Evolutionary conservation across 2,888 invertebrate genomes (phyloP).

Genomic region (Apamea anceps): DNA sequence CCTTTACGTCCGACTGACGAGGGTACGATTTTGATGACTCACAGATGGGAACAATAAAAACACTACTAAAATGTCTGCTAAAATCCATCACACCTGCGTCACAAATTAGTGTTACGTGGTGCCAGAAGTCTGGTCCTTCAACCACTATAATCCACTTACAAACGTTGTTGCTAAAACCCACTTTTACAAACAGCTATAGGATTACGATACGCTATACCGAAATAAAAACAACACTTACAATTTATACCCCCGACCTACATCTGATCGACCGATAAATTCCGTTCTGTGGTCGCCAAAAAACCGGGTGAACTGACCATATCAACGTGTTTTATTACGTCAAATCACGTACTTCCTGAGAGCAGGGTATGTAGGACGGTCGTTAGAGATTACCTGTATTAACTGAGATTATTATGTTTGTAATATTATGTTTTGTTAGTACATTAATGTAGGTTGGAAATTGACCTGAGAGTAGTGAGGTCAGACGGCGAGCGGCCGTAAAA

Average conservation of each 20-base stretch:
- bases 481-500: slow-evolving; percentile 64
- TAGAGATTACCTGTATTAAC: slow-evolving; percentile 53
- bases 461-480: slow-evolving; percentile 54
- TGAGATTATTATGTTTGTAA: slow-evolving; percentile 41
- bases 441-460: slow-evolving; percentile 57
- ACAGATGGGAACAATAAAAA: neutral
- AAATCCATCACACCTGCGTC: neutral
- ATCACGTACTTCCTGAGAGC: slow-evolving; percentile 72
- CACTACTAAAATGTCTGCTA: neutral
- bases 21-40: slow-evolving; percentile 35
- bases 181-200: neutral
- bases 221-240: slow-evolving; percentile 69
- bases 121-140: neutral
- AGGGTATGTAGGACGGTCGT: slow-evolving; percentile 49
- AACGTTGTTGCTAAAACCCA: neutral
- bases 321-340: slow-evolving; percentile 75
- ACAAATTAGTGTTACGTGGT: neutral
- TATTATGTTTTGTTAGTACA: slow-evolving; percentile 39
- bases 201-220: neutral
- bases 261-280: slow-evolving; percentile 43
- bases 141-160: neutral
- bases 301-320: slow-evolving; percentile 49
- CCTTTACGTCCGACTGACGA: slow-evolving; percentile 15
- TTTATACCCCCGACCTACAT: slow-evolving; percentile 74
- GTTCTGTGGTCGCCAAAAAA: slow-evolving; percentile 55